Base-by-base conservation (phyloP, 1,140 invertebrate genomes). In the Proales similis region DNA sequence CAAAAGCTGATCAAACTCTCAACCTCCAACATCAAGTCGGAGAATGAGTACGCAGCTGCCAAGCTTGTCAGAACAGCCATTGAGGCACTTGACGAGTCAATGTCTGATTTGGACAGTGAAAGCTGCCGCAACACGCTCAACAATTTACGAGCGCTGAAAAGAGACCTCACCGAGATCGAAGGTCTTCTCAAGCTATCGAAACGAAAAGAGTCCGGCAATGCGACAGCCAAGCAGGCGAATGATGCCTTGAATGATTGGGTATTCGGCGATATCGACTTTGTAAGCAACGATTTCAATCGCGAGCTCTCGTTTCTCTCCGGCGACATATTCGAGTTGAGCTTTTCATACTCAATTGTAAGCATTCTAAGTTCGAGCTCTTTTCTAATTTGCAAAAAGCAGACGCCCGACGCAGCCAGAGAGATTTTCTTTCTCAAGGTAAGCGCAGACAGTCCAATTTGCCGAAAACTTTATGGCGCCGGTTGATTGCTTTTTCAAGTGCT, bases 291-390 rank as follows among this genome's bases (percentile, higher is more conserved):
- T 27, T 57, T 57, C 22, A 57, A 26, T 26, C 39, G 45, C 32
- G 51, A 57, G 22, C 22, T 57, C 26, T 42, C 33, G 17, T 19
- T 57, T n/a, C 39, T 57, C 4, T 20, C 19, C 4, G 51, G 20
- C 7, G 45, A 57, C 17, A 11, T 57, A 4, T 57, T 57, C 9
- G 51, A 57, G 39, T 42, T 57, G 32, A 57, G 36, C 20, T 57
- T 57, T 42, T 42, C 39, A 42, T 57, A 29, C 32, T 42, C 39
- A 57, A 1, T 42, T n/a, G 19, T 11, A 6, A 17, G 24, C 5
- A 7, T 57, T 7, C 29, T 57, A 5, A 57, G 45, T 57, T 17
- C 19, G 7, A 57, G 45, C 19, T 57, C 36, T 43, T 42, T 57
- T 39, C 22, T 57, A 22, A n/a, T 57, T 4, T 26, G 45, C 3